Base-by-base conservation (phyloP, 2,113 vertebrate genomes). In the Arvicanthis niloticus region DNA sequence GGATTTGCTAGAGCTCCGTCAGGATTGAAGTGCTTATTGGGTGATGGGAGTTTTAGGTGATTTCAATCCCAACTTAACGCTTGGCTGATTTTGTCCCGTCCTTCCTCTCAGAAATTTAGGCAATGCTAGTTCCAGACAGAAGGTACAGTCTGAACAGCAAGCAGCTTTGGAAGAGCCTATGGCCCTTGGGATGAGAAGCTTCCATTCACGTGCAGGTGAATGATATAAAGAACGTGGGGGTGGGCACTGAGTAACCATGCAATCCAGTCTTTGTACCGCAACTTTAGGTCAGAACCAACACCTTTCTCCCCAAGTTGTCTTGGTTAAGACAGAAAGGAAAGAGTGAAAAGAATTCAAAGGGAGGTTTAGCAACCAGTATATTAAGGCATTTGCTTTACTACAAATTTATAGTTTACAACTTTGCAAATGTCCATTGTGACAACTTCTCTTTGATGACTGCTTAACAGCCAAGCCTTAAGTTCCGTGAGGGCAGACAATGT, bases 21-120 rank as follows among this genome's bases (percentile, higher is more conserved):
- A 26, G n/a, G 78, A 51, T 51, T 78, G 81, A 93, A 94, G 76
- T 72, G 48, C 26, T 86, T 67, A 73, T 42, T 68, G 89, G 17
- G 45, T 45, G 42, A 81, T 87, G 37, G 42, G 65, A 24, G 11
- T 65, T 85, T 93, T 70, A 26, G 86, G 56, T 58, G 17, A 93
- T 91, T 84, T 82, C 34, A 89, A 24, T 51, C 26, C 19, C 48
- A 48, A 80, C 15, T 26, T 91, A n/a, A 91, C 29, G 37, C 76
- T n/a, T 40, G 4, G 24, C 19, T 88, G 72, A 96, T 45, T 72
- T 65, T 65, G 62, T 70, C 42, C 81, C 34, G 31, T 93, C 7
- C 34, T n/a, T 93, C 7, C 40, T 92, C 40, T 95, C 37, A 70
- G 92, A 91, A 84, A 84, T 78, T n/a, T 65, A 72, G 60, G 31